A percentile compares a stretch with the other conserved stretches of the same genome.
phyloP scores from a whole-genome alignment of 2,797 vertebrate genomes.

The Sebastes minor region DNA sequence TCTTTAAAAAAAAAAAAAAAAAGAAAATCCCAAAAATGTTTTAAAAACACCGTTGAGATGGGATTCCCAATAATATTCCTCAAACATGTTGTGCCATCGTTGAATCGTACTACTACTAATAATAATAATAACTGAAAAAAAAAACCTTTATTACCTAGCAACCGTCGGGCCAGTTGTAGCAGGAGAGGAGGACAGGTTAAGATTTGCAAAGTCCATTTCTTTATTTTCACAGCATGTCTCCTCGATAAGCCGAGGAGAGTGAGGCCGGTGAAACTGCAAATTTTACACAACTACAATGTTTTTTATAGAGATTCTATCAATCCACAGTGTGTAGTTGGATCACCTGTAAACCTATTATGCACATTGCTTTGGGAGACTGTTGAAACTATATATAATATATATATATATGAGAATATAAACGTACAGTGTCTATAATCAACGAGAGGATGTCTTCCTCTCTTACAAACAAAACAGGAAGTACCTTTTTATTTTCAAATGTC shows the following conservation, averaged over 20 bases:
- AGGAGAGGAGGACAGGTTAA: conserved; percentile 77
- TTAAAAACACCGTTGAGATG: conserved; percentile 51
- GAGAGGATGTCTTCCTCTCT: conserved; percentile 64
- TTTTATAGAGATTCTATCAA: conserved; percentile 80
- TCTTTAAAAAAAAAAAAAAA: conserved; percentile 32
- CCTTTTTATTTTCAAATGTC: conserved; percentile 83
- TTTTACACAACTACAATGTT: conserved; percentile 78
- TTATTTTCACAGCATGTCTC: conserved; percentile 69
- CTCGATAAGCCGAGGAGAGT: conserved; percentile 39
- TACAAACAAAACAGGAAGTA: conserved; percentile 78
- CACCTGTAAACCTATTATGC: conserved; percentile 85
- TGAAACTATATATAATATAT: conserved; percentile 77
- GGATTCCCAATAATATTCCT: conserved; percentile 77
- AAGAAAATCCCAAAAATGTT: conserved; percentile 33
- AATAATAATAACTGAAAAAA: conserved; percentile 49
- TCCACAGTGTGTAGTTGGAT: conserved; percentile 79
- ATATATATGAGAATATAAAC: conserved; percentile 73
- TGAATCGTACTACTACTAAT: conserved; percentile 69
- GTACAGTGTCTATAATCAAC: conserved; percentile 79
- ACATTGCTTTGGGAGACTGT: conserved; percentile 86
- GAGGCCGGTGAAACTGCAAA: conserved; percentile 74
- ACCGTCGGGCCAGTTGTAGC: conserved; percentile 84
- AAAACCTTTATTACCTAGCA: conserved; percentile 72
- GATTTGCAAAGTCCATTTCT: conserved; percentile 74
- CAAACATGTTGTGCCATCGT: conserved; percentile 78